Base-by-base conservation (phyloP, 2,113 vertebrate species). In the Aspidoscelis tigris region DNA sequence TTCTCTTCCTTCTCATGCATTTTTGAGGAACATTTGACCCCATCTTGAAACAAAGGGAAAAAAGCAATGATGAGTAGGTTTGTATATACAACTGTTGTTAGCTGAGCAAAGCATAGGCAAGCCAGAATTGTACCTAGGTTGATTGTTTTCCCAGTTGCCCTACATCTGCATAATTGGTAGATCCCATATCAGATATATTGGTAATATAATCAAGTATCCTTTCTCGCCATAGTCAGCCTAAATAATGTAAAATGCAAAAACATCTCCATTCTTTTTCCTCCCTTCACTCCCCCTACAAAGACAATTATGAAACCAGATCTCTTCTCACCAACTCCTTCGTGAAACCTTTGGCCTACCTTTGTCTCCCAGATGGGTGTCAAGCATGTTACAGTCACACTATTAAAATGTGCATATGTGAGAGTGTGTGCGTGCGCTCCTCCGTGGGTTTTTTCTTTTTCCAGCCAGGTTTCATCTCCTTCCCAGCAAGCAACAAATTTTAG, bases 331-430 rank as follows among this genome's bases (percentile, higher is more conserved):
- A 74, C 68, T 92, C 66, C 91, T 88, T 80, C 89, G 74, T 83
- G 77, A 91, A 94, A 92, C 84, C 84, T 91, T 93, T 90, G 91
- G 87, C 88, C 90, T 93, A 84, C 85, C 91, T 94, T 68, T 78
- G 86, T 90, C 83, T 93, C 90, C 90, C 86, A 72, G 83, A 85
- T 87, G 89, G 86, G 80, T 86, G 87, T 93, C 89, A 86, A 90
- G 88, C 21, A 12, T 82, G 65, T 90, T 92, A 74, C 43, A 90
- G 81, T 86, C 86, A 87, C 69, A 69, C 88, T 88, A 70, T 91
- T 89, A 89, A 89, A 88, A 90, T 86, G 78, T 70, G 82, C 50
- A 86, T 88, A 92, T 89, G 58, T 89, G 81, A 85, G 80, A 91
- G 86, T 89, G 89, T 89, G 91, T 86, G 80, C 69, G 24, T 76